Percentiles rank a stretch among this genome's conserved stretches.
Evolutionary conservation across 1,140 invertebrate species (phyloP).

Genomic region (Anagrus nilaparvatae): DNA sequence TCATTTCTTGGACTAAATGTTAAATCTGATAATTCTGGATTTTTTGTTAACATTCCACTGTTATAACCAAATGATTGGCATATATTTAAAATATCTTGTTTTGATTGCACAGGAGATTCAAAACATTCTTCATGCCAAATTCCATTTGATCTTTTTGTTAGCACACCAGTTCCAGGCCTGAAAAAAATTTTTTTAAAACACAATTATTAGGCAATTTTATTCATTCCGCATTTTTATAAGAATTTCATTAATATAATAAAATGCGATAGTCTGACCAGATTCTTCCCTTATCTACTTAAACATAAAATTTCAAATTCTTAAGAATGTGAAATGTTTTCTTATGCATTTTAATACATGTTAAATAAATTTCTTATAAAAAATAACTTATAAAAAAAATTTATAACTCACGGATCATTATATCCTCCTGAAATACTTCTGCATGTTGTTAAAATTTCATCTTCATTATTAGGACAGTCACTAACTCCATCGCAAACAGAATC

Average conservation of each 20-base stretch:
- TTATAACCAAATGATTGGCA: slow-evolving; percentile 22
- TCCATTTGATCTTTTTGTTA: slow-evolving; percentile 44
- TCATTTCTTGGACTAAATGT: slow-evolving; percentile 17
- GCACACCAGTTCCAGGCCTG: slow-evolving; percentile 43
- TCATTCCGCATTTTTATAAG: not conserved
- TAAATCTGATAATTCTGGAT: not conserved
- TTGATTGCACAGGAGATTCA: slow-evolving; percentile 16
- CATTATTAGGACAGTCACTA: slow-evolving; percentile 55
- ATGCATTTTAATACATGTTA: not conserved
- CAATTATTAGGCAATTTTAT: slow-evolving; percentile 3
- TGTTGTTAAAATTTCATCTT: slow-evolving; percentile 52
- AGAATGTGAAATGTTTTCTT: not conserved
- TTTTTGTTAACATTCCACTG: slow-evolving; percentile 14
- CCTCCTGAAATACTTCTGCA: slow-evolving; percentile 35
- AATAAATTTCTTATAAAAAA: slow-evolving; percentile 3
- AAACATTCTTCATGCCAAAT: slow-evolving; percentile 52
- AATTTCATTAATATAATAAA: not conserved
- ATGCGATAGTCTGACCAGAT: not conserved
- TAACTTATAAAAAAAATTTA: slow-evolving; percentile 6
- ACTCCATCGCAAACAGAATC: slow-evolving; percentile 65
- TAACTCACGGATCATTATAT: slow-evolving; percentile 19
- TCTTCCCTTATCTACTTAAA: slow-evolving; percentile 3
- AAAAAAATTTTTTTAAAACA: slow-evolving; percentile 1
- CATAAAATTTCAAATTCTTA: slow-evolving; percentile 13
- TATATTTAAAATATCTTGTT: slow-evolving; percentile 8